Evolutionary conservation across 2,113 vertebrate genomes (phyloP), one percentile per base, ranked within the genome.

Genomic region (Takifugu flavidus): DNA sequence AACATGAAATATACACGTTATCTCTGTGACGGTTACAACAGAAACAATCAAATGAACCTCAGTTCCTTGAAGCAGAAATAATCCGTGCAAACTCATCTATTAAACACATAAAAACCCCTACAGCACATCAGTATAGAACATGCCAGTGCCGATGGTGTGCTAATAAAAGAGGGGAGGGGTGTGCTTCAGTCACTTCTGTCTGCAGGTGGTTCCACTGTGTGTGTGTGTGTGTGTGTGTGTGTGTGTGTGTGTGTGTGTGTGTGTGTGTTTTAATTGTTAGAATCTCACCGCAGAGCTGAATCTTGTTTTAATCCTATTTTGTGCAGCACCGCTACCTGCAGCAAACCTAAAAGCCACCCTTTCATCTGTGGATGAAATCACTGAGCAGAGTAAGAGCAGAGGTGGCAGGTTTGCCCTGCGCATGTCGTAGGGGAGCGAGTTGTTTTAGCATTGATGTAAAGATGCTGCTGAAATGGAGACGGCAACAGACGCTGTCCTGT

Each of bases 61-160:
- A 26, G 47, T 47, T 77, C 54, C 77, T 79, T 84, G 78, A 74
- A 75, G 59, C 10, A 67, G 61, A 54, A 11, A 67, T 64, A 74
- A 81, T 20, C 20, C 20, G 20, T 20, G 20, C 20, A 20, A 20
- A 20, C 20, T 20, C 20, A 20, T 44, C 53, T 8, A 34, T 70
- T 82, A 44, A 82, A 74, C 50, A 65, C 51, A 59, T 70, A 72
- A 65, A 53, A 76, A 77, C 68, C 55, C 63, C 60, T 67, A 66
- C 63, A 42, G 56, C 43, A 58, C 27, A 28, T 57, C 58, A 53
- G 53, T 70, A 74, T 58, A 57, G 73, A 76, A 58, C 27, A 13
- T 54, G 46, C 14, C 53, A 61, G 58, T 55, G 67, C 78, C 51
- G 70, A 73, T 39, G 44, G 29, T 66, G 73, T 59, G 64, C 74